Evolutionary conservation across 1,140 invertebrate genomes (phyloP).

Genomic region (Teleogryllus occipitalis): DNA sequence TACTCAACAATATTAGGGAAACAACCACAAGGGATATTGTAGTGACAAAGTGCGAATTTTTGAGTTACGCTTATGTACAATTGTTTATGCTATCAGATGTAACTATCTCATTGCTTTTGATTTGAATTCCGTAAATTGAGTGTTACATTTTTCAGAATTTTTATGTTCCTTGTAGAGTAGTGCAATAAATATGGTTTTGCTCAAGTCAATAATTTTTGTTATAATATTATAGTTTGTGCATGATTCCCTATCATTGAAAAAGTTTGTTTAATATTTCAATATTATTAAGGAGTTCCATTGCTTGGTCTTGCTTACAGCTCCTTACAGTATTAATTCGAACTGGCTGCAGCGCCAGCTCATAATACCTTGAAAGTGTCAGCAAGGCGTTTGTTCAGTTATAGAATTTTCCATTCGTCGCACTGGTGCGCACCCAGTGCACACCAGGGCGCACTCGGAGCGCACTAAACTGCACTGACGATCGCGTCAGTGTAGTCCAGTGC

Average conservation of each 20-base stretch:
- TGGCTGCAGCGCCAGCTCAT: too few relatives aligned
- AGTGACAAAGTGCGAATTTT: neutral
- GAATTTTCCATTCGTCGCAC: too few relatives aligned
- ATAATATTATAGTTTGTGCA: neutral
- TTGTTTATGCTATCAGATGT: neutral
- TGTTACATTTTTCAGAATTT: neutral
- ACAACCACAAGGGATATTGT: neutral
- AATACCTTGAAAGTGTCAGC: too few relatives aligned
- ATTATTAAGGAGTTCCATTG: too few relatives aligned
- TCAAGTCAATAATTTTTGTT: neutral
- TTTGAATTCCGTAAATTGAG: neutral
- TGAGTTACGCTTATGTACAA: neutral
- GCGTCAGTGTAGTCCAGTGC: too few relatives aligned
- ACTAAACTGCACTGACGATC: too few relatives aligned
- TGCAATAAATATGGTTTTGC: neutral
- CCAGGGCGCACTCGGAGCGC: too few relatives aligned
- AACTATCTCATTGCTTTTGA: neutral
- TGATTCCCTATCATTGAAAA: neutral
- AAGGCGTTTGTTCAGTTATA: too few relatives aligned
- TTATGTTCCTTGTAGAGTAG: neutral
- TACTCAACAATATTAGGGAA: neutral
- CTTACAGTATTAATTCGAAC: too few relatives aligned
- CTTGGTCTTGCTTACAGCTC: too few relatives aligned
- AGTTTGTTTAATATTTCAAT: too few relatives aligned
- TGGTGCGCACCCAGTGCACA: too few relatives aligned